Evolutionary conservation across 2,797 vertebrate species (phyloP).

Genomic region (Poeciliopsis infans): DNA sequence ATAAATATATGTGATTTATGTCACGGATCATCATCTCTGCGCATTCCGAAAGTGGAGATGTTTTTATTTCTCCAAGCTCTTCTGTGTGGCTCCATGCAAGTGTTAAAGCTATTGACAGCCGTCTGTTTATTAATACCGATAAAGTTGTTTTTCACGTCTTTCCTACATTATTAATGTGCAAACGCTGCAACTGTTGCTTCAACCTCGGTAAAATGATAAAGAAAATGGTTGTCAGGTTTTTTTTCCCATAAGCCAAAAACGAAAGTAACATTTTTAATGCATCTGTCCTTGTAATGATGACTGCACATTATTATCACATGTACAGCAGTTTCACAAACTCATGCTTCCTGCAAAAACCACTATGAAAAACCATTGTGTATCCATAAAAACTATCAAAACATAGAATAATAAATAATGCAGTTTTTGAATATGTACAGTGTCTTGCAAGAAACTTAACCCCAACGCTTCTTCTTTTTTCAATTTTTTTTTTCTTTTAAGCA

Average conservation of each 20-base stretch:
- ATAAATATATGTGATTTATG: constrained; percentile 41
- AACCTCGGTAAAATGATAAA: not conserved
- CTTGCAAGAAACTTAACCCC: no score
- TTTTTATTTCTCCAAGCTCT: constrained; percentile 18
- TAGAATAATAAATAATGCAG: not conserved
- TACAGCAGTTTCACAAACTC: not conserved
- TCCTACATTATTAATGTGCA: not conserved
- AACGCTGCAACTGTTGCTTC: not conserved
- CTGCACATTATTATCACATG: not conserved
- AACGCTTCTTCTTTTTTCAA: no score
- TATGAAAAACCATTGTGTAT: not conserved
- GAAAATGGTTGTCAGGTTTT: not conserved
- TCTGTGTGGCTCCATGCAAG: not conserved
- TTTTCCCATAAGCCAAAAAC: not conserved
- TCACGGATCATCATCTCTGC: not conserved
- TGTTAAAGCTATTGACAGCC: not conserved
- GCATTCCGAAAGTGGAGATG: not conserved
- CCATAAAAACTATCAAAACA: not conserved
- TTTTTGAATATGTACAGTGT: not conserved
- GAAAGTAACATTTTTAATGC: not conserved
- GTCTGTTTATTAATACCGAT: not conserved
- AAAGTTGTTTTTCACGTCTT: not conserved
- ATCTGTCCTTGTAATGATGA: not conserved
- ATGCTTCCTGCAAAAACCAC: not conserved
- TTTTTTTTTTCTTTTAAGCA: no score